Evolutionary conservation across 2,797 vertebrate genomes (phyloP).

Genomic region (Benthosema pterotum): DNA sequence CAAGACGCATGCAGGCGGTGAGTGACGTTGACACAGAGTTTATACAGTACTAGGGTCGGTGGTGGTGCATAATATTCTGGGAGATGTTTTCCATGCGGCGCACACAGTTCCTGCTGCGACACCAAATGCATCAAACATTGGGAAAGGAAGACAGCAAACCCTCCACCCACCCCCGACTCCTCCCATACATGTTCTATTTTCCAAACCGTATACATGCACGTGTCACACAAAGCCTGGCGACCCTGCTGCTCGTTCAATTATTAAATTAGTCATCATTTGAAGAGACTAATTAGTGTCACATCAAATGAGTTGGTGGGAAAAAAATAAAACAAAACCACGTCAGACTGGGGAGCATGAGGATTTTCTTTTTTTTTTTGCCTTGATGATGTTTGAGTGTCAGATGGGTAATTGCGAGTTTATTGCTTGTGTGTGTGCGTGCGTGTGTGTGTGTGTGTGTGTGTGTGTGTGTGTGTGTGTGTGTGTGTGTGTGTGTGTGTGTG

Average conservation of each 20-base stretch:
- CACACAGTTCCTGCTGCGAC: too few species aligned
- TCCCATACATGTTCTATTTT: background rate
- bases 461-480: too few species aligned
- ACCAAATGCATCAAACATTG: too few species aligned
- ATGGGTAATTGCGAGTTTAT: constrained; percentile 22
- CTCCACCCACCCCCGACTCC: background rate
- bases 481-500: too few species aligned
- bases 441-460: background rate
- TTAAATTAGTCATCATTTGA: constrained; percentile 35
- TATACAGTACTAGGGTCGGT: too few species aligned
- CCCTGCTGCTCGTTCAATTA: background rate
- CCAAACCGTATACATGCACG: background rate
- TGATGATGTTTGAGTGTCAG: constrained; percentile 36
- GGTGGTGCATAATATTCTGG: background rate
- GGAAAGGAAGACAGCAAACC: background rate
- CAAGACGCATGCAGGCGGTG: constrained; percentile 15
- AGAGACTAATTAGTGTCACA: constrained; percentile 25
- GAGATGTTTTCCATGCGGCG: too few species aligned
- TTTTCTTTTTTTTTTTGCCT: background rate
- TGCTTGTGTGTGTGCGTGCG: background rate
- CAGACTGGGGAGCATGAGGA: background rate
- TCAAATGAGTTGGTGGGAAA: constrained; percentile 12
- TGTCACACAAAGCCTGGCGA: background rate
- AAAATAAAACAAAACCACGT: constrained; percentile 10
- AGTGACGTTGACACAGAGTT: constrained; percentile 28